phyloP scores from a whole-genome alignment of 2,113 vertebrate genomes.

The Dolichotis patagonum region DNA sequence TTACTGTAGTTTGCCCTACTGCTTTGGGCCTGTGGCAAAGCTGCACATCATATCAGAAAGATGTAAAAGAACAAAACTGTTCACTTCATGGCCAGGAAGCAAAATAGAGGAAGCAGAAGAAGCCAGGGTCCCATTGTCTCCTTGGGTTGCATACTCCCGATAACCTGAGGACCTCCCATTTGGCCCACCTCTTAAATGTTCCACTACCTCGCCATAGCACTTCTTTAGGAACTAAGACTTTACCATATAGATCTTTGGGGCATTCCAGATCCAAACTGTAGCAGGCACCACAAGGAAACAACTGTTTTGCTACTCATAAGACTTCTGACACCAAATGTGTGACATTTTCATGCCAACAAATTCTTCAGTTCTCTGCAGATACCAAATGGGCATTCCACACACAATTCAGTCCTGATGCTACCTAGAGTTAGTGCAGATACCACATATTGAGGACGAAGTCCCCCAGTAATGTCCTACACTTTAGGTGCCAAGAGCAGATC shows the following conservation, averaged over 20 bases:
- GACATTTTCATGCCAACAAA: background rate
- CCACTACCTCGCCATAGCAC: background rate
- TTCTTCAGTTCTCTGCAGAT: background rate
- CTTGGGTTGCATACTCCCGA: background rate
- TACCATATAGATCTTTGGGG: background rate
- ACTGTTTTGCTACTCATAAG: background rate
- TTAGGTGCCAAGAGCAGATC: background rate
- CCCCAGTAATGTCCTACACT: background rate
- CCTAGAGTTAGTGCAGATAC: background rate
- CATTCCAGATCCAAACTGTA: background rate
- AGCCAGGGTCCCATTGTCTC: background rate
- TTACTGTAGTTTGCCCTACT: background rate
- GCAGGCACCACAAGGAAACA: background rate
- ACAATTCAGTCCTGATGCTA: background rate
- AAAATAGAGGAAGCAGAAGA: background rate
- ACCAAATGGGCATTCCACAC: background rate
- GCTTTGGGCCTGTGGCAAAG: background rate
- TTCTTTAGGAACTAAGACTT: background rate
- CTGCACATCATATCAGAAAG: background rate
- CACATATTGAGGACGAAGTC: background rate
- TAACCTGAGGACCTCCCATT: background rate
- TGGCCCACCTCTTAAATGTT: background rate
- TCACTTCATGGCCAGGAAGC: background rate
- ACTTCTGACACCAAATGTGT: background rate
- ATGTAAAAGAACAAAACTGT: background rate